Percentiles rank a stretch among this genome's conserved stretches.
These are phyloP conservation scores for Peromyscus melanophrys DNA, from an alignment of 2,797 vertebrate genomes.

Conservation along the genomic window DNA sequence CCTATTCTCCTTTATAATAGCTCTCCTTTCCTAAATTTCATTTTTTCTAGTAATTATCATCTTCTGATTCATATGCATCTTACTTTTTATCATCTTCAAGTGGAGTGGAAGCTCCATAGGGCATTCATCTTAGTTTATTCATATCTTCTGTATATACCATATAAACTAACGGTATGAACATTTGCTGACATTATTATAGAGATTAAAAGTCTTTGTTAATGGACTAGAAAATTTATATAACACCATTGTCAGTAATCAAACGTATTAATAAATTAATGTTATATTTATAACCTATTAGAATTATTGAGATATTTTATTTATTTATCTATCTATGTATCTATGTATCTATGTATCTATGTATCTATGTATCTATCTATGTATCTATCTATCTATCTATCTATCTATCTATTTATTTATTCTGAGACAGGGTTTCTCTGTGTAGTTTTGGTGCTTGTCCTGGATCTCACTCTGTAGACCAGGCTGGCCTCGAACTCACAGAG, in stretches of 20 bases:
- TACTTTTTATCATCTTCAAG: not conserved
- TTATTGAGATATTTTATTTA: not conserved
- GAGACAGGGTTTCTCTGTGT: too few species aligned
- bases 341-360: too few species aligned
- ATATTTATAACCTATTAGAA: not conserved
- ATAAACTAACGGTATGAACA: not conserved
- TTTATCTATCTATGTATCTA: too few species aligned
- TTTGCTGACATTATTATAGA: not conserved
- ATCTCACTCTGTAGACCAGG: too few species aligned
- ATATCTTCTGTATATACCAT: not conserved
- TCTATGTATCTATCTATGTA: too few species aligned
- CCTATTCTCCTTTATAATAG: not conserved
- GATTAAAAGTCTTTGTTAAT: not conserved
- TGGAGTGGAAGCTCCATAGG: not conserved
- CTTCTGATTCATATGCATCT: not conserved
- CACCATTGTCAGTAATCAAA: not conserved
- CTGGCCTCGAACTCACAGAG: too few species aligned
- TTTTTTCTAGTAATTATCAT: not conserved
- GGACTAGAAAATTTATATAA: not conserved
- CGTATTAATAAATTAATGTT: not conserved
- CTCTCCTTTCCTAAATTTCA: not conserved
- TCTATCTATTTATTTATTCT: too few species aligned
- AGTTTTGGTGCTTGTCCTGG: too few species aligned
- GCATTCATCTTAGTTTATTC: not conserved
- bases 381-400: too few species aligned